These are phyloP conservation scores for Sebastes schlegelii DNA, from an alignment of 2,113 vertebrate species.

Conservation along the genomic window DNA sequence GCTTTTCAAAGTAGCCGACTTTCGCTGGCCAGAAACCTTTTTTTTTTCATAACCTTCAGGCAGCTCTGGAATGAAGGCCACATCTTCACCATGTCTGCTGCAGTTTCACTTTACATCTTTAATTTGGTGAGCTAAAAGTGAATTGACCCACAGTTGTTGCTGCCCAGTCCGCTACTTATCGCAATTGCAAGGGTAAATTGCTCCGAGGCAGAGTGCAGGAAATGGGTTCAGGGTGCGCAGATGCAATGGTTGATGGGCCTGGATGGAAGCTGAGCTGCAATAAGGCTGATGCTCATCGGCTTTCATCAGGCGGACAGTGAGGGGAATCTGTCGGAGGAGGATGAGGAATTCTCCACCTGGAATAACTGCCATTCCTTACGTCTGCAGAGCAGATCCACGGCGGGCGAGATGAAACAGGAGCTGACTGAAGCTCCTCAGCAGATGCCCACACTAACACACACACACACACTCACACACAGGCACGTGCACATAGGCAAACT, in stretches of 20 bases:
- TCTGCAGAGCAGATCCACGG: conserved; percentile 32
- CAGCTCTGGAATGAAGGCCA: conserved; percentile 47
- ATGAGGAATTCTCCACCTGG: conserved; percentile 58
- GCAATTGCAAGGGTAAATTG: conserved; percentile 56
- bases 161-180: conserved; percentile 48
- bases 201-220: conserved; percentile 54
- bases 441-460: conserved; percentile 34
- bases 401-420: conserved; percentile 58
- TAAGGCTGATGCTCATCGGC: conserved; percentile 42
- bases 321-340: conserved; percentile 50
- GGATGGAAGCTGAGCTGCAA: conserved; percentile 31
- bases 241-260: conserved; percentile 53
- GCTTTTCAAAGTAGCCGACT: conserved; percentile 30
- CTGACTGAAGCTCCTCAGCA: conserved; percentile 40
- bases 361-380: conserved; percentile 48
- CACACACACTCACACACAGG: neutral
- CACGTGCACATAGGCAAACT: neutral
- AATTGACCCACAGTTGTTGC: conserved; percentile 62
- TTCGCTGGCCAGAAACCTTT: conserved; percentile 25
- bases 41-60: conserved; percentile 43
- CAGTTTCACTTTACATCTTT: conserved; percentile 70
- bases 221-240: conserved; percentile 59
- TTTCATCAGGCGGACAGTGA: conserved; percentile 47
- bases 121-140: conserved; percentile 62
- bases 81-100: conserved; percentile 38